A percentile compares a stretch with the other conserved stretches of the same genome.
Evolutionary conservation across 2,113 vertebrate genomes (phyloP).

Genomic region (Nothobranchius furzeri): DNA sequence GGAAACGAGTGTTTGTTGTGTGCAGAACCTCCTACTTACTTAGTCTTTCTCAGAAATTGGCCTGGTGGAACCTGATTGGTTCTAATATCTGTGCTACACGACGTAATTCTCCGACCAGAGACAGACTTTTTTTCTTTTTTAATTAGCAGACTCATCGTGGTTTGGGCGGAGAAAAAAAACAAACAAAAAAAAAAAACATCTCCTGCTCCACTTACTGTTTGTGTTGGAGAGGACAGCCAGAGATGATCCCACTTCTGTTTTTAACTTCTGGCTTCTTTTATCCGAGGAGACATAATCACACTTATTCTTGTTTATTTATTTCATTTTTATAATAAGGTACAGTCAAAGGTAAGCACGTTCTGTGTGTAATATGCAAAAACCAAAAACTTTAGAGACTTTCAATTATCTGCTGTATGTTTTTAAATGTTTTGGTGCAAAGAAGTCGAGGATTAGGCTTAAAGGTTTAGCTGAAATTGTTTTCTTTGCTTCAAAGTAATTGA

Average conservation of each 20-base stretch:
- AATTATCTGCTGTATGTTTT: too few species aligned
- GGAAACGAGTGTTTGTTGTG: slow-evolving; percentile 53
- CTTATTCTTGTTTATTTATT: not conserved
- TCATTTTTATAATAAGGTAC: not conserved
- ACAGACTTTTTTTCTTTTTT: slow-evolving; percentile 32
- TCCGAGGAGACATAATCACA: slow-evolving; percentile 20
- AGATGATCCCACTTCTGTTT: too few species aligned
- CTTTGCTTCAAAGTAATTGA: not conserved
- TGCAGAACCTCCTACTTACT: slow-evolving; percentile 49
- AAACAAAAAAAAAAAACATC: slow-evolving; percentile 18
- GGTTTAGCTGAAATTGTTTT: not conserved
- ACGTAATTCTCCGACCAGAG: slow-evolving; percentile 69
- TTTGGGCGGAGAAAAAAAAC: not conserved
- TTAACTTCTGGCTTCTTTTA: slow-evolving; percentile 10
- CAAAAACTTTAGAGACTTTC: too few species aligned
- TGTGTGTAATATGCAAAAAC: not conserved
- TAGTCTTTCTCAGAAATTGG: slow-evolving; percentile 44
- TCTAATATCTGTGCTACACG: slow-evolving; percentile 64
- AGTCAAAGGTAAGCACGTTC: not conserved
- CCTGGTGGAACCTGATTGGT: slow-evolving; percentile 63
- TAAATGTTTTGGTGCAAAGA: not conserved
- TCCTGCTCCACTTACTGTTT: slow-evolving; percentile 12
- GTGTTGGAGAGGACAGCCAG: not conserved
- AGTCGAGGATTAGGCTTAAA: too few species aligned
- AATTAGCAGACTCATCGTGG: slow-evolving; percentile 45